Evolutionary conservation across 2,888 invertebrate genomes (phyloP).

Genomic region (Ormyrus thymus): DNA sequence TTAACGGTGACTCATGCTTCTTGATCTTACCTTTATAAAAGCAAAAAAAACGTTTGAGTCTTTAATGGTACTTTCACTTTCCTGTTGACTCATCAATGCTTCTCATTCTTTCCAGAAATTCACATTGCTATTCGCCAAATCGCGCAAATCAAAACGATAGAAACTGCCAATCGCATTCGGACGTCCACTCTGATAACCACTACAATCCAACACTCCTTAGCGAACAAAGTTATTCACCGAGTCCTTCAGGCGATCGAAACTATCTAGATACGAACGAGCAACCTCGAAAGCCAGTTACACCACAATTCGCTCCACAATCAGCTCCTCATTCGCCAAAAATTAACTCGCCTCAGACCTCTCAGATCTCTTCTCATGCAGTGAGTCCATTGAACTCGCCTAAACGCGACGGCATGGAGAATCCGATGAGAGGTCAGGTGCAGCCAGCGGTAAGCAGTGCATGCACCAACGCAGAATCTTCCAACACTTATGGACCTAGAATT

Average conservation of each 20-base stretch:
- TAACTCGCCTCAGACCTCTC: conserved; percentile 18
- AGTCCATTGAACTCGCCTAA: conserved; percentile 23
- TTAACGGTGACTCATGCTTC: no score
- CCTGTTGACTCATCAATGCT: no score
- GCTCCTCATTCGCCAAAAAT: conserved; percentile 38
- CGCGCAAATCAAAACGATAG: conserved; percentile 38
- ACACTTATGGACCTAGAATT: conserved; percentile 67
- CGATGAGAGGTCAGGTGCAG: conserved; percentile 72
- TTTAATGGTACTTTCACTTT: no score
- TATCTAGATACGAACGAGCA: conserved; percentile 57
- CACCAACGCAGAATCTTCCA: conserved; percentile 61
- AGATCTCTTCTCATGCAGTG: conserved; percentile 19
- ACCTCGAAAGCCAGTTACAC: conserved; percentile 50
- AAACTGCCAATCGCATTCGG: conserved; percentile 29
- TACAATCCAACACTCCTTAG: conserved; percentile 59
- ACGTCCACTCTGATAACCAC: conserved; percentile 57
- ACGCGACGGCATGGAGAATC: conserved; percentile 57
- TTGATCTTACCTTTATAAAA: no score
- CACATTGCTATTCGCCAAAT: conserved; percentile 49
- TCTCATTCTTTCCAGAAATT: conserved; percentile 32
- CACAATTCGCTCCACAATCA: conserved; percentile 40
- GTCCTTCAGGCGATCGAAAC: conserved; percentile 54
- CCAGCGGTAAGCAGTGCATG: conserved; percentile 70
- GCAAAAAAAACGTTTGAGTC: no score
- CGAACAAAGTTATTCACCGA: conserved; percentile 51